Evolutionary conservation across 2,113 vertebrate genomes (phyloP), one percentile per base, ranked within the genome.

Genomic region (Castor canadensis): DNA sequence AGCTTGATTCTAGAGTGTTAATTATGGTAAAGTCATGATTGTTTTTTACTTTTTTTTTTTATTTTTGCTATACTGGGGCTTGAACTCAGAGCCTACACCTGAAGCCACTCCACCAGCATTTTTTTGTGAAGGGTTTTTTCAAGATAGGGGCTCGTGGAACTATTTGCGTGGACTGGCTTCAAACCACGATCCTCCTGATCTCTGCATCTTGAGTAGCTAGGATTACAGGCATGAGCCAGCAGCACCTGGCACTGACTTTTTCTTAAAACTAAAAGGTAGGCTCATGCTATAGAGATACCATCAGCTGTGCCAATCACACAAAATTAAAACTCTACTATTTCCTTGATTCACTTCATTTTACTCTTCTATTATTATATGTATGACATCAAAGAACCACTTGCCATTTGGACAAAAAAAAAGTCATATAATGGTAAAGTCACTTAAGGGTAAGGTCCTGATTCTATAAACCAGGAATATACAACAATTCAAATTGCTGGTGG

Each of bases 1-100:
- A 89, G 28, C 93, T 95, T 93, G 83, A 88, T 64, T 96, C 35
- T 84, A 84, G 86, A 96, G 92, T 89, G 73, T 71, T 82, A 56
- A 9, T 83, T 32, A 66, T 20, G 30, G 64, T 92, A 45, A 90
- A 91, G 15, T 89, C 60, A 62, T 26, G 9, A 58, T 47, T 5
- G 43, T 73, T 73, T 73, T 7, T 17, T n/a, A n/a, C n/a, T n/a
- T n/a, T n/a, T n/a, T n/a, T n/a, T n/a, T n/a, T n/a, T n/a, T n/a
- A n/a, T n/a, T n/a, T n/a, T n/a, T n/a, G n/a, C n/a, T n/a, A n/a
- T n/a, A n/a, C n/a, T n/a, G n/a, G n/a, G n/a, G n/a, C n/a, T n/a
- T n/a, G n/a, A n/a, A n/a, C n/a, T n/a, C n/a, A n/a, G n/a, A n/a
- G n/a, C n/a, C n/a, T n/a, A n/a, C n/a, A n/a, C n/a, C n/a, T n/a